Base-by-base conservation (phyloP, 2,113 vertebrate species). In the Archocentrus centrarchus region DNA sequence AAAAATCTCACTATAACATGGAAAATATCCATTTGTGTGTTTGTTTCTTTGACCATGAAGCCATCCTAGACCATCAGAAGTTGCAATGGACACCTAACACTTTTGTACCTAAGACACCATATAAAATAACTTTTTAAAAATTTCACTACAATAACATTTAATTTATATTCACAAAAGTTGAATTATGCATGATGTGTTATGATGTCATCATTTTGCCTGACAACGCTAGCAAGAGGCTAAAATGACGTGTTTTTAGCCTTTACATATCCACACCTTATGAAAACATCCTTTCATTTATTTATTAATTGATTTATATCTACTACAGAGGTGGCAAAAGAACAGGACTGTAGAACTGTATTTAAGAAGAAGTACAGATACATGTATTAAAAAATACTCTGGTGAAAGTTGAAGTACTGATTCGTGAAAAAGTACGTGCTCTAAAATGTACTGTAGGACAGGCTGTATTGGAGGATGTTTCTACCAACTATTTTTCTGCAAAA, bases 161-260 rank as follows among this genome's bases (percentile, higher is more conserved):
- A 30, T 47, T 15, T 47, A 6, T 47, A 47, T 47, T 5, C 44
- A 47, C 44, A 15, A 15, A 15, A 47, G 13, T 47, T 0, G 0
- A 47, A 68, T 68, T 68, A 27, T 47, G 0, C 39, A 11, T 47
- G 63, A 68, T 27, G 17, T 68, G 0, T 27, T 68, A 0, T 27
- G 64, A 68, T 18, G 22, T 41, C 22, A 1, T 68, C 22, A 27
- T 8, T 47, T 47, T 47, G 22, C 10, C 64, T 27, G 22, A 0
- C 64, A 68, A 68, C 10, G n/a, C n/a, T 66, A 41, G 62, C 7
- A 66, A 41, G n/a, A 9, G 11, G 4, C 37, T 66, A 47, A 47
- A 44, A 27, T 68, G 0, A 27, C n/a, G 13, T 66, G 4, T 41
- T 22, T 44, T 64, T 22, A 64, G 62, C 37, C 20, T 0, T 44